Percentiles rank a stretch among this genome's conserved stretches.
Evolutionary conservation across 1,140 invertebrate genomes (phyloP).

Genomic region (Drosophila neocordata): DNA sequence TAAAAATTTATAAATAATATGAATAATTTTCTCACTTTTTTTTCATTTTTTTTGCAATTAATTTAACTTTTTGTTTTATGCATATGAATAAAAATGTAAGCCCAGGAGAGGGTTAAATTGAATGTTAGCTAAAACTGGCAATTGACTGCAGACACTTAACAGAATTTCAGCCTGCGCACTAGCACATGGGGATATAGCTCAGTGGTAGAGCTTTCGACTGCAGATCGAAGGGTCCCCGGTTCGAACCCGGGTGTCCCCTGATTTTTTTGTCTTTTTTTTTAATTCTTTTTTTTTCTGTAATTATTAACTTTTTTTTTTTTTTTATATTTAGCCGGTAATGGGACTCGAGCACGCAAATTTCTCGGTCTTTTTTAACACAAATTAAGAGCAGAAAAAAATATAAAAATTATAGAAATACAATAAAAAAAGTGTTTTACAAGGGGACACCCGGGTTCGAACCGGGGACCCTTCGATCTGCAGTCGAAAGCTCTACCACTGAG

Average conservation of each 20-base stretch:
- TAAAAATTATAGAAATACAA: neutral
- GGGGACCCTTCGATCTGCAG: slow-evolving; percentile 97
- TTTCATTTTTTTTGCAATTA: too few relatives aligned
- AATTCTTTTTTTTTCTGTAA: slow-evolving; percentile 3
- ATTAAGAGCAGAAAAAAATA: slow-evolving; percentile 1
- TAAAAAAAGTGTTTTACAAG: slow-evolving; percentile 82
- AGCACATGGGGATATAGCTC: slow-evolving; percentile 84
- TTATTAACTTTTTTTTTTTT: too few relatives aligned
- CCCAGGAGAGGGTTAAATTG: neutral
- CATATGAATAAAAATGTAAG: too few relatives aligned
- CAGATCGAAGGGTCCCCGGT: slow-evolving; percentile 97
- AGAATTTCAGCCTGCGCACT: neutral
- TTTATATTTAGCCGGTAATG: neutral
- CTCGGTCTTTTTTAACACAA: neutral
- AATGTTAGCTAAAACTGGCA: neutral
- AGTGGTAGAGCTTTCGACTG: slow-evolving; percentile 97
- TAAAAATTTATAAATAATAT: too few relatives aligned
- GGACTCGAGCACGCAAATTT: too few relatives aligned
- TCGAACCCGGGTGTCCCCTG: slow-evolving; percentile 97
- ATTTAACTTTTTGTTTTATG: too few relatives aligned
- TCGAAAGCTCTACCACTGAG: slow-evolving; percentile 97
- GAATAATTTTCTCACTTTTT: too few relatives aligned
- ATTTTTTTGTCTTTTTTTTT: slow-evolving; percentile 19
- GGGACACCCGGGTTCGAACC: slow-evolving; percentile 97
- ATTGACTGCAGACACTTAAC: neutral